A percentile compares a stretch with the other conserved stretches of the same genome.
phyloP scores from a whole-genome alignment of 2,888 invertebrate species.

The Cyclophora punctaria region DNA sequence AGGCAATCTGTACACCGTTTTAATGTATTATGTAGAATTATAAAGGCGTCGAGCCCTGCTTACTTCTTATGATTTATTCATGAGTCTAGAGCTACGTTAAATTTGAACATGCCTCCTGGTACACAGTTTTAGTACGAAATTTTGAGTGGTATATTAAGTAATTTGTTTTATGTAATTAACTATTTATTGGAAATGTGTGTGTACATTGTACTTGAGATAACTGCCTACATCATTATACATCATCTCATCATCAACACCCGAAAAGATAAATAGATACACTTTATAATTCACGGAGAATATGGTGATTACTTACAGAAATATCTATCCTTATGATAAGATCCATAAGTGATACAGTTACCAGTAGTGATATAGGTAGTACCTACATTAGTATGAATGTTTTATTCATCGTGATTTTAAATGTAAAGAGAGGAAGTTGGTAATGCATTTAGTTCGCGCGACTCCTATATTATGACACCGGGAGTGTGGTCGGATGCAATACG shows the following conservation, averaged over 20 bases:
- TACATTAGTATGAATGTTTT: slow-evolving; percentile 3
- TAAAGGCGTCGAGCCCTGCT: slow-evolving; percentile 65
- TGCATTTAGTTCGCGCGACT: slow-evolving; percentile 29
- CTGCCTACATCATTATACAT: no score
- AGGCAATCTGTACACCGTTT: slow-evolving; percentile 72
- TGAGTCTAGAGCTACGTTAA: slow-evolving; percentile 61
- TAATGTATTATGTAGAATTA: slow-evolving; percentile 75
- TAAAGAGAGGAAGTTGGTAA: slow-evolving; percentile 15
- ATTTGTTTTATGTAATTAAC: slow-evolving; percentile 42
- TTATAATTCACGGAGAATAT: no score
- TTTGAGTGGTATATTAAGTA: slow-evolving; percentile 57
- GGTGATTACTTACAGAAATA: no score
- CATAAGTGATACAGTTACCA: not conserved
- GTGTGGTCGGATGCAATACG: slow-evolving; percentile 30
- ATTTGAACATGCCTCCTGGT: slow-evolving; percentile 66
- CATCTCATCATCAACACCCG: no score
- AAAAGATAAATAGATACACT: no score
- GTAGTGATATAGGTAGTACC: not conserved
- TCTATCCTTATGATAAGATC: no score
- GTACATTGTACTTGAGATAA: no score
- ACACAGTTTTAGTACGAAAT: slow-evolving; percentile 35
- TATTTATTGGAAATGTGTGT: slow-evolving; percentile 22
- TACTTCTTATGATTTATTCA: slow-evolving; percentile 74
- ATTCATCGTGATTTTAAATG: slow-evolving; percentile 2
- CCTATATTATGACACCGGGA: slow-evolving; percentile 22